These are phyloP conservation scores for Lucilia cuprina DNA, from an alignment of 1,140 invertebrate species.

Conservation along the genomic window DNA sequence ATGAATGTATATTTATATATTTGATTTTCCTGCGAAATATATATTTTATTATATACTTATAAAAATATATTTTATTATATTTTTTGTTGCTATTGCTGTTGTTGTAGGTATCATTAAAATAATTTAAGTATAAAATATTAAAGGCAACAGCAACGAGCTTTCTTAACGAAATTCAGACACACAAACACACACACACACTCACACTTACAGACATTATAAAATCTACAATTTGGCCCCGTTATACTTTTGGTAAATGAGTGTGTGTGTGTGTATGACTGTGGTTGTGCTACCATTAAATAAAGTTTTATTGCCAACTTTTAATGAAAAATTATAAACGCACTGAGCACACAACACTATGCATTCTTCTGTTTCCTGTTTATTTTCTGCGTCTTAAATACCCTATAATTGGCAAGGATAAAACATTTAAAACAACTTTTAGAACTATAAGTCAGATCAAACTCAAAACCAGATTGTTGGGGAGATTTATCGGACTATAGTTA, in stretches of 20 bases:
- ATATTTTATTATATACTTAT: not conserved
- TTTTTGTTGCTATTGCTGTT: not conserved
- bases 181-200: not conserved
- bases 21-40: not conserved
- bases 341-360: not conserved
- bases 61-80: not conserved
- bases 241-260: not conserved
- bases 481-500: too few relatives aligned
- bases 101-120: constrained; percentile 5
- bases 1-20: not conserved
- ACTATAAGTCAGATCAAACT: too few relatives aligned
- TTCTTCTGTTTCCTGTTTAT: constrained; percentile 9
- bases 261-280: not conserved
- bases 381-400: not conserved
- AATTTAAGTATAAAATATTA: constrained; percentile 18
- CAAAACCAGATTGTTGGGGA: too few relatives aligned
- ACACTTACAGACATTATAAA: not conserved
- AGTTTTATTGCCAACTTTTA: constrained; percentile 17
- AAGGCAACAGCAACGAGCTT: not conserved
- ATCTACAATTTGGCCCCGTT: not conserved
- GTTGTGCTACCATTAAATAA: not conserved
- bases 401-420: not conserved
- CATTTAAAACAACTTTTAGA: too few relatives aligned
- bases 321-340: constrained; percentile 17
- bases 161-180: not conserved